Conservation (phyloP, 37 sponge, comb jelly and placozoan genomes). For the Dysidea cf. avara region DNA sequence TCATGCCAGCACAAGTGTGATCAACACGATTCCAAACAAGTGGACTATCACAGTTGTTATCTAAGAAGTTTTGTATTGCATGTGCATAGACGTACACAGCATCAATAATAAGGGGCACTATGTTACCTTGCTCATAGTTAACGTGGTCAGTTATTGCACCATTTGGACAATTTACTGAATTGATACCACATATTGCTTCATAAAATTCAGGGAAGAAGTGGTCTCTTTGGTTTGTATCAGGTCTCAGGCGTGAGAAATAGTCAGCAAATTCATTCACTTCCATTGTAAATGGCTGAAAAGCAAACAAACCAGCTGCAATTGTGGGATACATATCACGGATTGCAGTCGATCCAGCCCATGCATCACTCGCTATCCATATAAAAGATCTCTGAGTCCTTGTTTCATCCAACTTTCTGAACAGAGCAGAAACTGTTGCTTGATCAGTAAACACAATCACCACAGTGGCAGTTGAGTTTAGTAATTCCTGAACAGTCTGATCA, state of each 20-base stretch:
- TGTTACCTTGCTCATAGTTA: slow-evolving; percentile 52
- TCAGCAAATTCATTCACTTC: slow-evolving; percentile 34
- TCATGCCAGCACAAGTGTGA: slow-evolving; percentile 41
- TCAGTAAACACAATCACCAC: slow-evolving; percentile 60
- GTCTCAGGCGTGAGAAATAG: slow-evolving; percentile 66
- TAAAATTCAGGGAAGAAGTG: slow-evolving; percentile 79
- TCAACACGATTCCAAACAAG: slow-evolving; percentile 26
- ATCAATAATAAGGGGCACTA: slow-evolving; percentile 79
- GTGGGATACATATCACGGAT: slow-evolving; percentile 14
- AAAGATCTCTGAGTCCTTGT: slow-evolving; percentile 13
- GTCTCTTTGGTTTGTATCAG: slow-evolving; percentile 55
- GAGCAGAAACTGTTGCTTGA: slow-evolving; percentile 13
- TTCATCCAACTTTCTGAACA: slow-evolving; percentile 6
- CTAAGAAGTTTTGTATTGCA: slow-evolving; percentile 69
- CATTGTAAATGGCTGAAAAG: slow-evolving; percentile 50
- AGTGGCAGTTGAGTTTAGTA: slow-evolving; percentile 36
- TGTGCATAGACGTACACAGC: slow-evolving; percentile 79
- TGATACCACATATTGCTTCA: background rate
- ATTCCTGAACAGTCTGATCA: background rate
- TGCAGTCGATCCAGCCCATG: slow-evolving; percentile 66
- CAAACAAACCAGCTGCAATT: slow-evolving; percentile 62
- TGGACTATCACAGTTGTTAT: slow-evolving; percentile 57
- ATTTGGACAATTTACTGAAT: background rate
- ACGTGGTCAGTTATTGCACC: slow-evolving; percentile 15
- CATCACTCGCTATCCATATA: slow-evolving; percentile 86